Evolutionary conservation across 2,113 vertebrate species (phyloP), one percentile per base, ranked within the genome.

Genomic region (Burhinus bistriatus): DNA sequence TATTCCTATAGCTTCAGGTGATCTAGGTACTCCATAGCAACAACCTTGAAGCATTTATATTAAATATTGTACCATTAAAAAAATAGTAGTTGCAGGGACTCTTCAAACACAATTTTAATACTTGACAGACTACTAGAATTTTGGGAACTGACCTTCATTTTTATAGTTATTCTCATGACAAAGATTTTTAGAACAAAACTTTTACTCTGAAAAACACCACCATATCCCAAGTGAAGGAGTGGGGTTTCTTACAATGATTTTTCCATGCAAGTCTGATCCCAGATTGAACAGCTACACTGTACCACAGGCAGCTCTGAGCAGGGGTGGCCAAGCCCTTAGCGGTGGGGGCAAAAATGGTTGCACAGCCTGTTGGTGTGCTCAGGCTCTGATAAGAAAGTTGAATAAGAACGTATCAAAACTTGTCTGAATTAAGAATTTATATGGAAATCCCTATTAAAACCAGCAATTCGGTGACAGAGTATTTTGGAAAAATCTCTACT

Each of bases 1-100:
- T 73, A 89, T 89, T 95, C 71, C 87, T 95, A n/a, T 85, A 91
- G 95, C 89, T 79, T 57, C 87, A 97, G 94, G 92, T 93, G 57
- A 91, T 93, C 30, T 84, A 84, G 72, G 70, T 64, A 45, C 27
- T 79, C 69, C 57, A 89, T 47, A 79, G 73, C 81, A 96, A 89
- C 73, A 87, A 40, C 51, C 62, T 79, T 85, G 73, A 90, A 94
- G 57, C 38, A 54, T 76, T 94, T 89, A 47, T 12, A 47, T 90
- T 93, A 92, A 76, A 79, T 40, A 62, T 22, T 49, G 15, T 70
- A 81, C 75, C 44, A 89, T 92, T 95, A 95, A 97, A 90, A 90
- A 91, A 83, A 34, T 73, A 90, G 44, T 87, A 89, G 61, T 87
- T 72, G 11, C 65, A 93, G 62, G 14, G 30, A 72, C 25, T 71